phyloP scores from a whole-genome alignment of 2,888 invertebrate species.

The Dicyrtoma fusca region DNA sequence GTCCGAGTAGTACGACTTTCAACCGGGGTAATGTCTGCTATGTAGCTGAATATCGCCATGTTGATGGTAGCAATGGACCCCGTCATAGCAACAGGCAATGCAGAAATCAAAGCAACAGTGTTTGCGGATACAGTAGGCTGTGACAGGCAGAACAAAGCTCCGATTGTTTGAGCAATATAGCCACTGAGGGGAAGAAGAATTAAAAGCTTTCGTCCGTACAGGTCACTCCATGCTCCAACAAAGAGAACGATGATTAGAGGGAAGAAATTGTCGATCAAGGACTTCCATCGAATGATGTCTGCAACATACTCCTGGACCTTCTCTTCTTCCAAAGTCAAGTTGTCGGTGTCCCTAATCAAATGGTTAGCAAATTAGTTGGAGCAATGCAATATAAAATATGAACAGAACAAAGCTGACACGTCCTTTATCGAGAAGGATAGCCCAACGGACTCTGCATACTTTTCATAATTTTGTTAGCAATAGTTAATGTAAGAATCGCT shows the following conservation, averaged over 20 bases:
- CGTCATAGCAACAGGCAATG: conserved; percentile 59
- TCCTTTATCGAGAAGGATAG: no score
- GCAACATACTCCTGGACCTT: conserved; percentile 3
- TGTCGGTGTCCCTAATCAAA: conserved; percentile 14
- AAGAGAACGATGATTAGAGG: conserved; percentile 24
- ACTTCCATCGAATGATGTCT: conserved; percentile 22
- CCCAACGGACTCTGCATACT: no score
- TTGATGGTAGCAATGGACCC: conserved; percentile 63
- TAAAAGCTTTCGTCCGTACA: neutral
- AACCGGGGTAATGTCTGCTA: conserved; percentile 59
- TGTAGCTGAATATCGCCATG: conserved; percentile 51
- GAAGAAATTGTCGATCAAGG: conserved; percentile 26
- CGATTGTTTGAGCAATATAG: conserved; percentile 11
- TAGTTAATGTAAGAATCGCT: no score
- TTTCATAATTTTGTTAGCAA: no score
- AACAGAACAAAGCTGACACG: no score
- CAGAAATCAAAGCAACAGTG: conserved; percentile 4
- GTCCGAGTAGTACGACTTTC: conserved; percentile 67
- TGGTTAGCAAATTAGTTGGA: no score
- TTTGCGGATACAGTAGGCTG: neutral
- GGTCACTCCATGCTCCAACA: conserved; percentile 26
- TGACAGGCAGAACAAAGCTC: conserved; percentile 4
- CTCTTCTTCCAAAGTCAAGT: conserved; percentile 2
- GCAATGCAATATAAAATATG: no score
- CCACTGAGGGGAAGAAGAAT: conserved; percentile 17